Conservation (phyloP, 1,140 invertebrate species). For the Maconellicoccus hirsutus region DNA sequence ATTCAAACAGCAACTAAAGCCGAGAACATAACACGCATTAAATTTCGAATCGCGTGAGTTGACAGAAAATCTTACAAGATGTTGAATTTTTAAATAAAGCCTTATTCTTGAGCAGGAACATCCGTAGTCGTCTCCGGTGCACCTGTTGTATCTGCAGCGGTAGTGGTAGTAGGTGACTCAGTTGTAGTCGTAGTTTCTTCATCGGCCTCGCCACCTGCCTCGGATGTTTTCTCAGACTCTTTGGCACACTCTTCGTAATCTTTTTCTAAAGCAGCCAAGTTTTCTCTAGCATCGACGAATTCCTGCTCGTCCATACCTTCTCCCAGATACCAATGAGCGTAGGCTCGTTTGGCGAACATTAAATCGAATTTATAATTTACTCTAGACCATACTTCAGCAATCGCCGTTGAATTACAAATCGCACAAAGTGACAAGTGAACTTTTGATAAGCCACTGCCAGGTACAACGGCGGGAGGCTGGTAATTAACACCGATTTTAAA, state of each 20-base stretch:
- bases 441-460: slow-evolving; percentile 46
- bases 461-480: slow-evolving; percentile 56
- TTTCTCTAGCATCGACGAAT: slow-evolving; percentile 52
- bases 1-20: too few relatives aligned
- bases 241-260: slow-evolving; percentile 38
- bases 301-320: slow-evolving; percentile 70
- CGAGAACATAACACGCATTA: too few relatives aligned
- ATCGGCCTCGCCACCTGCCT: background rate
- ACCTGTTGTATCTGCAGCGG: background rate
- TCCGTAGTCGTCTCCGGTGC: too few relatives aligned
- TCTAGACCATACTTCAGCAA: slow-evolving; percentile 63
- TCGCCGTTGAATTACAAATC: slow-evolving; percentile 73
- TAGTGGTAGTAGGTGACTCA: background rate
- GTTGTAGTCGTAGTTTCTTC: background rate
- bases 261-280: slow-evolving; percentile 49
- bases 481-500: slow-evolving; percentile 43
- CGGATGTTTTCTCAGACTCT: slow-evolving; percentile 32
- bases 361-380: slow-evolving; percentile 63
- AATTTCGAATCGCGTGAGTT: too few relatives aligned
- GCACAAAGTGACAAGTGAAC: slow-evolving; percentile 51
- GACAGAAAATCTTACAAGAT: too few relatives aligned
- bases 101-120: too few relatives aligned
- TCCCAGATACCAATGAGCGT: slow-evolving; percentile 45
- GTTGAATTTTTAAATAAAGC: too few relatives aligned
- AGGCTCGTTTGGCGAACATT: slow-evolving; percentile 53